These are phyloP conservation scores for Murina feae DNA, from an alignment of 2,113 vertebrate genomes.

Conservation along the genomic window DNA sequence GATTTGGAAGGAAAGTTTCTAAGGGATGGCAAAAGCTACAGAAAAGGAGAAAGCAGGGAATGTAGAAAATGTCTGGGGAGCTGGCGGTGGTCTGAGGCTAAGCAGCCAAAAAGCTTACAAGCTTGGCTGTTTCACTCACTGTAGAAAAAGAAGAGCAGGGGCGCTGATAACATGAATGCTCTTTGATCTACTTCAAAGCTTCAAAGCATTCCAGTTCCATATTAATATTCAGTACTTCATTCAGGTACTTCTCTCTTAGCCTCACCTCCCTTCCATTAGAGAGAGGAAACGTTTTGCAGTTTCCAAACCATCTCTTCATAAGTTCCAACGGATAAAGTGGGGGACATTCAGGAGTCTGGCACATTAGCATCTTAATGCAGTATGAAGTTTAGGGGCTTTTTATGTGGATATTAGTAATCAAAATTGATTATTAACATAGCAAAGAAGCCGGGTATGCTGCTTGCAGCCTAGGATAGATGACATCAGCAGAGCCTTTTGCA, in stretches of 20 bases:
- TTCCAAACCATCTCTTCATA: background rate
- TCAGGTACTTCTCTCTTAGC: background rate
- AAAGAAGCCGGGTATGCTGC: background rate
- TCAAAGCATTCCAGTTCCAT: background rate
- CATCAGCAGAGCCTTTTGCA: background rate
- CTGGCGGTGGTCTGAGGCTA: background rate
- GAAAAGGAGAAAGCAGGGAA: background rate
- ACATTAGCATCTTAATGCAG: constrained; percentile 14
- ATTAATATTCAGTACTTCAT: background rate
- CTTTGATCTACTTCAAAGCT: constrained; percentile 25
- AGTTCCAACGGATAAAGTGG: constrained; percentile 6
- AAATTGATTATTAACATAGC: constrained; percentile 1
- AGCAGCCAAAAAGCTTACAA: background rate
- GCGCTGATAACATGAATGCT: background rate
- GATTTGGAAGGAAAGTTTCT: background rate
- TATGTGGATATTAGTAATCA: constrained; percentile 28
- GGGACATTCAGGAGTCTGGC: constrained; percentile 20
- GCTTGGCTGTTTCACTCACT: background rate
- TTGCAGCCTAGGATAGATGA: background rate
- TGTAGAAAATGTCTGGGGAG: background rate
- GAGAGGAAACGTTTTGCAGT: background rate
- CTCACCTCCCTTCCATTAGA: constrained; percentile 5
- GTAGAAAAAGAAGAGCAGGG: background rate
- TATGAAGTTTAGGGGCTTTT: constrained; percentile 29
- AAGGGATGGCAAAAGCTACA: background rate